Evolutionary conservation across 2,113 vertebrate species (phyloP).

Genomic region (Engraulis encrasicolus): DNA sequence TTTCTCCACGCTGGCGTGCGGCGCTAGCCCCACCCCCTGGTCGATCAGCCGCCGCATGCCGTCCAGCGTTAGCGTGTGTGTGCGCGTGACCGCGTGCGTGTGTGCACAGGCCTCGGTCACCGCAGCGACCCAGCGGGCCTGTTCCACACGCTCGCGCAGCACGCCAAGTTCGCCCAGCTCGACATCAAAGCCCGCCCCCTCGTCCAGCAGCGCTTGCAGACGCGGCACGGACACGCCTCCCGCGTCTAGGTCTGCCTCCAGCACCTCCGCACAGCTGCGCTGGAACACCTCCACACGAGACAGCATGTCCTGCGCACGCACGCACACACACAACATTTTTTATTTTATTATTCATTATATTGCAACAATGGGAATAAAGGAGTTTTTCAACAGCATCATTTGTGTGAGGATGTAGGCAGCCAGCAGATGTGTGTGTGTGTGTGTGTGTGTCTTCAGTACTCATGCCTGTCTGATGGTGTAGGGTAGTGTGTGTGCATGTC

Average conservation of each 20-base stretch:
- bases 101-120: constrained; percentile 83
- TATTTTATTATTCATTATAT: neutral
- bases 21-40: constrained; percentile 89
- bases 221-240: no score
- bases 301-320: constrained; percentile 82
- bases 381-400: no score
- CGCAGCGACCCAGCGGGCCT: constrained; percentile 92
- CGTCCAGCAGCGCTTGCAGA: constrained; percentile 84
- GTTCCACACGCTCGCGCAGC: constrained; percentile 86
- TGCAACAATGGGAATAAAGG: no score
- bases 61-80: constrained; percentile 83
- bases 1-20: constrained; percentile 87
- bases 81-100: constrained; percentile 78
- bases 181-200: constrained; percentile 52
- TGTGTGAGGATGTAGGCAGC: no score
- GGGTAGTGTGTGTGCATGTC: no score
- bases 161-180: constrained; percentile 69
- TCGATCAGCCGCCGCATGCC: constrained; percentile 95
- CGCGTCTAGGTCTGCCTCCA: constrained; percentile 84
- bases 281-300: constrained; percentile 91
- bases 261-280: constrained; percentile 82
- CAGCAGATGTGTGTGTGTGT: no score
- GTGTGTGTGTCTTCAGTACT: no score
- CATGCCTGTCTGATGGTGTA: no score
- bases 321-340: neutral